Conservation (phyloP, 2,888 invertebrate genomes). For the Chloroclystis v-ata region DNA sequence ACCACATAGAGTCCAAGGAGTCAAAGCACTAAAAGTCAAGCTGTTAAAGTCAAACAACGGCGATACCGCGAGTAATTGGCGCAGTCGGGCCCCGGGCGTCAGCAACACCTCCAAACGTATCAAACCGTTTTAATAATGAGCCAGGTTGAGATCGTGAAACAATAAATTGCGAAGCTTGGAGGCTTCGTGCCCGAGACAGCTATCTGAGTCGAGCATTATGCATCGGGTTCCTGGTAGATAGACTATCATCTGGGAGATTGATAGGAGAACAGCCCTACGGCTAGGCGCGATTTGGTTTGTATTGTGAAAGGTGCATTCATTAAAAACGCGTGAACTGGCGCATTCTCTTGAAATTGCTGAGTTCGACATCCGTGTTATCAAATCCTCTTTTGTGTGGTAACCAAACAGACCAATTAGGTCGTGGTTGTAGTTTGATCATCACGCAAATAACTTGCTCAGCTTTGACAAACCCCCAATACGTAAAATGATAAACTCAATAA, state of each 20-base stretch:
- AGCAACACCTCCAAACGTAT: slow-evolving; percentile 76
- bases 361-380: slow-evolving; percentile 10
- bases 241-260: slow-evolving; percentile 76
- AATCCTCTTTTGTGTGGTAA: too few species aligned
- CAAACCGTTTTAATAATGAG: slow-evolving; percentile 79
- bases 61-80: slow-evolving; percentile 67
- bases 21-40: slow-evolving; percentile 57
- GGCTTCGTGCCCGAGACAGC: slow-evolving; percentile 77
- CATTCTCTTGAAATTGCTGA: slow-evolving; percentile 12
- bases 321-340: slow-evolving; percentile 44
- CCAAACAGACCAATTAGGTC: too few species aligned
- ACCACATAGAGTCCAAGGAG: slow-evolving; percentile 36
- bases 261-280: slow-evolving; percentile 74
- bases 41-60: slow-evolving; percentile 65
- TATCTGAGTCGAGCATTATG: slow-evolving; percentile 75
- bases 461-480: too few species aligned
- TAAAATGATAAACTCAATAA: too few species aligned
- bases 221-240: slow-evolving; percentile 66
- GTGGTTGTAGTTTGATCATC: too few species aligned
- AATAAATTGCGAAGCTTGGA: slow-evolving; percentile 78
- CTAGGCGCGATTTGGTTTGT: slow-evolving; percentile 57
- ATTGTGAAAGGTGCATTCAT: slow-evolving; percentile 52
- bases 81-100: slow-evolving; percentile 64
- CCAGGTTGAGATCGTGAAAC: slow-evolving; percentile 76
- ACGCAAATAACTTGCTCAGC: too few species aligned